Evolutionary conservation across 1,140 invertebrate genomes (phyloP).

Genomic region (Eupristina koningsbergeri): DNA sequence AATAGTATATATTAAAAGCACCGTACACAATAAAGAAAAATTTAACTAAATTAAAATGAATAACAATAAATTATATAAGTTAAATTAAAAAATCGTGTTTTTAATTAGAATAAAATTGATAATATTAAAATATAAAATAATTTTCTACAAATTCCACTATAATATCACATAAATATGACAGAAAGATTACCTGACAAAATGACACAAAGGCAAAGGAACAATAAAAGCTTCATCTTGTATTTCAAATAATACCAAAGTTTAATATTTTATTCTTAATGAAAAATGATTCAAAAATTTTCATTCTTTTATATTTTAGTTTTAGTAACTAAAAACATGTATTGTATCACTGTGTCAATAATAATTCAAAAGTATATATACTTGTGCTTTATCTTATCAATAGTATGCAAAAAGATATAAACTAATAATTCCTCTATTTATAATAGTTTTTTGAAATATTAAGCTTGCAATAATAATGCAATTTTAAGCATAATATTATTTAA

Average conservation of each 20-base stretch:
- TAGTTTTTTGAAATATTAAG: constrained; percentile 1
- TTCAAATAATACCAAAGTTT: neutral
- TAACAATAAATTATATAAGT: too few relatives aligned
- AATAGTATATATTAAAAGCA: too few relatives aligned
- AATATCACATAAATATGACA: neutral
- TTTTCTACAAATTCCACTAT: too few relatives aligned
- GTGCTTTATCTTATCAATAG: constrained; percentile 11
- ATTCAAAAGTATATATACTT: neutral
- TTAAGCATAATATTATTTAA: too few relatives aligned
- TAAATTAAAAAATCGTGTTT: too few relatives aligned
- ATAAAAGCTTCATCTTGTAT: neutral
- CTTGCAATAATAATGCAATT: neutral
- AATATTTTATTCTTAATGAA: neutral
- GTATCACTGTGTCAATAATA: constrained; percentile 1
- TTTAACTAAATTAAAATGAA: too few relatives aligned
- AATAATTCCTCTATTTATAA: neutral
- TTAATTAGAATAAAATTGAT: too few relatives aligned
- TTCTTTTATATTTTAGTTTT: neutral
- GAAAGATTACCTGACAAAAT: neutral
- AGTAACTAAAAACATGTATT: neutral
- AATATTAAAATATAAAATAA: too few relatives aligned
- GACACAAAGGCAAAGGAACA: neutral
- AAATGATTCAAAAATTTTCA: neutral
- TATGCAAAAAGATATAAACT: constrained; percentile 13
- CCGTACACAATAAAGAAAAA: too few relatives aligned